Percentiles rank a stretch among this genome's conserved stretches.
Evolutionary conservation across 2,797 vertebrate species (phyloP).

Genomic region (Masticophis lateralis): DNA sequence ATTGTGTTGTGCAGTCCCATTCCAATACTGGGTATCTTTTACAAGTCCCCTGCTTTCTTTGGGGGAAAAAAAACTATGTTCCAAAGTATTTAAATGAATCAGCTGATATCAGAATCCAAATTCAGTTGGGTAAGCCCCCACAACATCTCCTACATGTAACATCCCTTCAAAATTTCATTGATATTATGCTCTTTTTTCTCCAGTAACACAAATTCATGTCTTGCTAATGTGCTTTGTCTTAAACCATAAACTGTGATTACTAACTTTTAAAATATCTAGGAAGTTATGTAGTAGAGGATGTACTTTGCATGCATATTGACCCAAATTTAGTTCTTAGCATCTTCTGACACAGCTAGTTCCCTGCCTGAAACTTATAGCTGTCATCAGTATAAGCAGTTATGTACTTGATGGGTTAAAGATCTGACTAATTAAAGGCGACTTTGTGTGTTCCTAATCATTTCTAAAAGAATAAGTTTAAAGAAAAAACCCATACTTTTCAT

Average conservation of each 20-base stretch:
- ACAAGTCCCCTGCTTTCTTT: not conserved
- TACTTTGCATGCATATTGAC: not conserved
- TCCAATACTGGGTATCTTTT: not conserved
- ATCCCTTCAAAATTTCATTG: not conserved
- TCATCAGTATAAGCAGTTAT: not conserved
- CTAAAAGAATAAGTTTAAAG: not conserved
- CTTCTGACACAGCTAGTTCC: not conserved
- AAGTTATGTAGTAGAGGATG: not conserved
- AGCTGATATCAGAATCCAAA: not conserved
- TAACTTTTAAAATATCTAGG: not conserved
- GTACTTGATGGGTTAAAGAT: not conserved
- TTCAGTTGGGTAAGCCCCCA: not conserved
- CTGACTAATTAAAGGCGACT: not conserved
- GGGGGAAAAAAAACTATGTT: too few species aligned
- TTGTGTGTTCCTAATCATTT: not conserved
- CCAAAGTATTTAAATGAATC: not conserved
- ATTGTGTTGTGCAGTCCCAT: not conserved
- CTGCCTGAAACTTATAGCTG: not conserved
- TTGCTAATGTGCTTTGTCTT: not conserved
- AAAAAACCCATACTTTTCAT: not conserved
- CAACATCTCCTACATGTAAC: not conserved
- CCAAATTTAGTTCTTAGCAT: not conserved
- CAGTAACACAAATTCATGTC: not conserved
- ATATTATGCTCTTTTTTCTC: not conserved
- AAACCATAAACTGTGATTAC: not conserved